phyloP scores from a whole-genome alignment of 2,797 vertebrate genomes.

The Malurus splendens region DNA sequence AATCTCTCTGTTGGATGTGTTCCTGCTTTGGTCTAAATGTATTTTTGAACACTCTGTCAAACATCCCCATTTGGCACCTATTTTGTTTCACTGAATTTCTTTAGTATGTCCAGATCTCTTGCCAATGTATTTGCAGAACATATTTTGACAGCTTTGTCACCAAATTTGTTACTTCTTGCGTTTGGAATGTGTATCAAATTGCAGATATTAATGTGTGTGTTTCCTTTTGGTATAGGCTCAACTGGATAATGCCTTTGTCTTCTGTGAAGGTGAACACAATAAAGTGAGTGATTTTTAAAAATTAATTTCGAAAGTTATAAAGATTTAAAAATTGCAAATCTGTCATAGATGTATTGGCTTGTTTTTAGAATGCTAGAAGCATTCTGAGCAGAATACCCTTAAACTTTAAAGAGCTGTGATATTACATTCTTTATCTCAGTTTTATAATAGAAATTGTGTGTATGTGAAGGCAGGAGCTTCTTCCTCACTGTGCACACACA shows the following conservation, averaged over 20 bases:
- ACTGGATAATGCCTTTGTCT: conserved; percentile 45
- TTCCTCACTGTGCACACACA: not conserved
- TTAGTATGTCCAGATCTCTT: conserved; percentile 75
- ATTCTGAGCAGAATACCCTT: not conserved
- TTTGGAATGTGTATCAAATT: conserved; percentile 71
- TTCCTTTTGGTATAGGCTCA: conserved; percentile 51
- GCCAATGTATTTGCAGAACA: conserved; percentile 77
- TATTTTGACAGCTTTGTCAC: conserved; percentile 80
- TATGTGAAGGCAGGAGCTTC: not conserved
- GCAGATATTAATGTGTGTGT: conserved; percentile 65
- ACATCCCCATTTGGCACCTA: conserved; percentile 72
- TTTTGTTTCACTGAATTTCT: conserved; percentile 74
- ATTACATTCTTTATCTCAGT: not conserved
- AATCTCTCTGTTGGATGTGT: conserved; percentile 71
- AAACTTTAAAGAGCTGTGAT: not conserved
- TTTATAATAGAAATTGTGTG: not conserved
- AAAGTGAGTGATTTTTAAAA: not conserved
- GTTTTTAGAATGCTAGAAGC: not conserved
- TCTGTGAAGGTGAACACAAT: not conserved
- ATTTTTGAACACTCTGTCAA: conserved; percentile 74
- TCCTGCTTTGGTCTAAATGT: conserved; percentile 76
- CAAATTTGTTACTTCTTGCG: conserved; percentile 76
- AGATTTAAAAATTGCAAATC: not conserved
- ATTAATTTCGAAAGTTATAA: not conserved
- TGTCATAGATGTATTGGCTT: not conserved